Evolutionary conservation across 2,888 invertebrate genomes (phyloP), one percentile per base, ranked within the genome.

Genomic region (Autographa pulchrina): DNA sequence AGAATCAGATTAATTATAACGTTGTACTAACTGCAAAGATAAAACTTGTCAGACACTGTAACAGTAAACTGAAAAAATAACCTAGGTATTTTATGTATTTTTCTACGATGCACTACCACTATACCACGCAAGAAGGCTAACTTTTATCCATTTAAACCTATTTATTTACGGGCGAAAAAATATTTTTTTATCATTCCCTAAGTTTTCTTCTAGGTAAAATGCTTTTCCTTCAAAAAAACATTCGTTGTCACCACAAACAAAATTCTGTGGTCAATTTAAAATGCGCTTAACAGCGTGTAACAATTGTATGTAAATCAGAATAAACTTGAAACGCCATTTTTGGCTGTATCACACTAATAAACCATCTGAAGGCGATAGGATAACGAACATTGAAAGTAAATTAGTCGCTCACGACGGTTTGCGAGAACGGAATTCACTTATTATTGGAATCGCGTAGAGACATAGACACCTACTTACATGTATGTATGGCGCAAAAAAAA

Each of bases 301-400:
- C 8, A 54, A 20, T 54, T 54, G 54, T 9, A 54, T 54, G 54
- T 20, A 9, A 54, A 54, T 54, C 20, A 54, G 20, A 20, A 20
- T 54, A 54, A 54, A 54, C 54, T 54, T 54, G 54, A 54, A 54
- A 11, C 20, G 9, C 54, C 54, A 54, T 9, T 11, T 54, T 54
- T 8, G 54, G 54, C 2, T 6, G 20, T 18, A 18, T 11, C 18
- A 20, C 20, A 54, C 54, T 35, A 35, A 35, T 35, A 54, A 54
- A 20, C 5, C 20, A 2, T 11, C 9, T 8, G 20, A 20, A 54
- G 20, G 54, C 18, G 52, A 52, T 20, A 20, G 16, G 43, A 43
- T 16, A 43, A 5, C 43, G 43, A 11, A 54, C 38, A 52, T 20
- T 6, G 31, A 38, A 6, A 62, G 48, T 20, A 8, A 35, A 58